phyloP scores from a whole-genome alignment of 2,888 invertebrate species.

The Bellardia pandia region DNA sequence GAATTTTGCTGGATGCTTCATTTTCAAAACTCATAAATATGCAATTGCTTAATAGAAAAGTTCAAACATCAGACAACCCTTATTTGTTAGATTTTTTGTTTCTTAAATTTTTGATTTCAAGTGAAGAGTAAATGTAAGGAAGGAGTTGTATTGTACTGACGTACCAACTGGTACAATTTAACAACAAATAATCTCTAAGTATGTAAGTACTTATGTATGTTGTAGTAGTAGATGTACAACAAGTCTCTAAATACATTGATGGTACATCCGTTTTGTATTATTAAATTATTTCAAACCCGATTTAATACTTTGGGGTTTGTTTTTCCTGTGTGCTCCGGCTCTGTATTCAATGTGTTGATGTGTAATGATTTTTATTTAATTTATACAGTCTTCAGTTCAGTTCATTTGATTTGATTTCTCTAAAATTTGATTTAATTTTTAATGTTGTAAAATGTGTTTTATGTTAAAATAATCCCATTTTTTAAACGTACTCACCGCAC shows the following conservation, averaged over 20 bases:
- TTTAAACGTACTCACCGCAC: not conserved
- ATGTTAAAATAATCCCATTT: slow-evolving; percentile 42
- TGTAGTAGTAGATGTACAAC: not conserved
- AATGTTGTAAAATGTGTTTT: slow-evolving; percentile 49
- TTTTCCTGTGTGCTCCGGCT: not conserved
- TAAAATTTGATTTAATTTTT: slow-evolving; percentile 61
- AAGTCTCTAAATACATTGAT: slow-evolving; percentile 28
- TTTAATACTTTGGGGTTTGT: slow-evolving; percentile 66
- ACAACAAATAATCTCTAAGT: not conserved
- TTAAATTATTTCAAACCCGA: slow-evolving; percentile 71
- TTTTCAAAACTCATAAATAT: slow-evolving; percentile 73
- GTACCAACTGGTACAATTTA: not conserved
- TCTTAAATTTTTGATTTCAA: slow-evolving; percentile 2
- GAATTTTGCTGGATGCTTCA: slow-evolving; percentile 29
- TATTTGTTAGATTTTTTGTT: slow-evolving; percentile 44
- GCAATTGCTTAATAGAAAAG: slow-evolving; percentile 74
- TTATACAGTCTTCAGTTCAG: slow-evolving; percentile 66
- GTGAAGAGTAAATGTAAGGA: slow-evolving; percentile 7
- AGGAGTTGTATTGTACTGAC: slow-evolving; percentile 13
- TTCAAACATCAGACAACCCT: slow-evolving; percentile 70
- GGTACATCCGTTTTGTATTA: slow-evolving; percentile 60
- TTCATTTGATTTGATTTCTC: slow-evolving; percentile 60
- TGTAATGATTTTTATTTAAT: slow-evolving; percentile 71
- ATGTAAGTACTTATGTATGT: not conserved
- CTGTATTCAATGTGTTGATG: slow-evolving; percentile 53